Evolutionary conservation across 1,140 invertebrate species (phyloP).

Genomic region (Drosophila dunni): DNA sequence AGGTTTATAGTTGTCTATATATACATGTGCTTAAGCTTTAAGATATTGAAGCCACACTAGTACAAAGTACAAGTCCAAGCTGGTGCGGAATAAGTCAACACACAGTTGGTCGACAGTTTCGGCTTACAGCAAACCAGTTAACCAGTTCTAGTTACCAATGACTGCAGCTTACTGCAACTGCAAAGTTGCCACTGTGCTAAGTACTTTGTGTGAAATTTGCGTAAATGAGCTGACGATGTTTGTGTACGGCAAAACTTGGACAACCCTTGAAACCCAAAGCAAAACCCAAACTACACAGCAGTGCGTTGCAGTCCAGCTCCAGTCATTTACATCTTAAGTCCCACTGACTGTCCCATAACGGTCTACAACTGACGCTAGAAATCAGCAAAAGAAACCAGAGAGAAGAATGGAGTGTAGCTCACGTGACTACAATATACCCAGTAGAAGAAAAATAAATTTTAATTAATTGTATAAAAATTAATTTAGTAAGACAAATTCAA

Average conservation of each 20-base stretch:
- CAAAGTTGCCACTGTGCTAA: slow-evolving; percentile 41
- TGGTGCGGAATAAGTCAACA: background rate
- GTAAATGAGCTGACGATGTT: slow-evolving; percentile 46
- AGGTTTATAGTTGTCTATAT: background rate
- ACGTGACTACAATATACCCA: too few relatives aligned
- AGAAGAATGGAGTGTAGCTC: too few relatives aligned
- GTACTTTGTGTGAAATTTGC: slow-evolving; percentile 71
- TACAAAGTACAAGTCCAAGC: slow-evolving; percentile 1
- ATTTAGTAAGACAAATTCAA: too few relatives aligned
- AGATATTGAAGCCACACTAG: background rate
- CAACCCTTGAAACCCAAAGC: slow-evolving; percentile 3
- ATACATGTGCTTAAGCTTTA: background rate
- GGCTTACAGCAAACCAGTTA: slow-evolving; percentile 38
- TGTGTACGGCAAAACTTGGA: slow-evolving; percentile 31
- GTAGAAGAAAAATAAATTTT: too few relatives aligned
- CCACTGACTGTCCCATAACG: slow-evolving; percentile 50
- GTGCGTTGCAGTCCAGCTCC: background rate
- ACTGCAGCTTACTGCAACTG: slow-evolving; percentile 32
- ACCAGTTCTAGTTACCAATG: background rate
- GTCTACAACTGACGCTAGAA: slow-evolving; percentile 62
- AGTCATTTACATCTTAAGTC: slow-evolving; percentile 72
- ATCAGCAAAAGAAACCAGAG: slow-evolving; percentile 29
- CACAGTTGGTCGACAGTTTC: slow-evolving; percentile 35
- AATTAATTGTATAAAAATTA: too few relatives aligned
- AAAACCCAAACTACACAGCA: background rate